phyloP scores from a whole-genome alignment of 1,140 invertebrate species.

The Solenopsis fugax region DNA sequence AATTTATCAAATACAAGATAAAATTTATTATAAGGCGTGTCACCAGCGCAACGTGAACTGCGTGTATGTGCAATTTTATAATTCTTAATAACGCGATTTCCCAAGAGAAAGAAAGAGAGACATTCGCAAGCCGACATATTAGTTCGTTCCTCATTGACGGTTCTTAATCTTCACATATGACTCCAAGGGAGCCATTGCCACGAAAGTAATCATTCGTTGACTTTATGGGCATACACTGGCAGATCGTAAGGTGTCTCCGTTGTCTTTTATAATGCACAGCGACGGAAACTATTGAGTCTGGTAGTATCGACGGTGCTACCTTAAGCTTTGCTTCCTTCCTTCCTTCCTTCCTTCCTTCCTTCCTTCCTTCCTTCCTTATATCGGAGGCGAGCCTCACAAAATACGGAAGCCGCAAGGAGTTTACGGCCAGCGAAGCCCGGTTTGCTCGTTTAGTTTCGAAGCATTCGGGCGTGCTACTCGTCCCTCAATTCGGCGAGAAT shows the following conservation, averaged over 20 bases:
- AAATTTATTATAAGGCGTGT: conserved; percentile 4
- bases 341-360: neutral
- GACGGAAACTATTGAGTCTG: conserved; percentile 13
- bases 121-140: neutral
- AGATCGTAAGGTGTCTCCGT: conserved; percentile 14
- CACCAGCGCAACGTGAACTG: neutral
- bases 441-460: conserved; percentile 38
- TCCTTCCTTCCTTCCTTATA: neutral
- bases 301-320: neutral
- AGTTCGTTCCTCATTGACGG: neutral
- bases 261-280: conserved; percentile 22
- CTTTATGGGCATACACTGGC: conserved; percentile 10
- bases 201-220: conserved; percentile 4
- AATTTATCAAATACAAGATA: neutral
- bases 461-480: neutral
- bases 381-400: neutral
- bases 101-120: neutral
- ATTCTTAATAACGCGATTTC: neutral
- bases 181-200: neutral
- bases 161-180: conserved; percentile 3
- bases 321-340: conserved; percentile 8
- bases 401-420: conserved; percentile 20
- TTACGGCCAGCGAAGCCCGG: conserved; percentile 16
- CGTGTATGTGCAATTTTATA: neutral
- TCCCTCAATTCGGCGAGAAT: conserved; percentile 14